A percentile compares a stretch with the other conserved stretches of the same genome.
Evolutionary conservation across 2,113 vertebrate genomes (phyloP).

Genomic region (Baryphthengus martii): DNA sequence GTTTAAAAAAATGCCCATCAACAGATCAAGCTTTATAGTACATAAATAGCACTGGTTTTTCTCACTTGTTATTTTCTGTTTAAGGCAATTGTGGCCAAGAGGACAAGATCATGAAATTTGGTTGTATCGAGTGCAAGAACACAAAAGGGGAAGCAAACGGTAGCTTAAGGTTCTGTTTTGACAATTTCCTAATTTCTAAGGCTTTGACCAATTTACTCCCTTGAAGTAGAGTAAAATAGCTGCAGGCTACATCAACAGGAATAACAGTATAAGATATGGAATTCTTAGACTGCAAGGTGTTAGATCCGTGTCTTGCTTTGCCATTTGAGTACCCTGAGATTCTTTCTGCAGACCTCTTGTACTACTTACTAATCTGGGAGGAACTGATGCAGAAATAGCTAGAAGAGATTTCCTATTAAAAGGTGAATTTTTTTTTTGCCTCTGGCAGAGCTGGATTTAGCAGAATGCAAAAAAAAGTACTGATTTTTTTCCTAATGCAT

Average conservation of each 20-base stretch:
- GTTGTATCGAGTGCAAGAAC: background rate
- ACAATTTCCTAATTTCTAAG: background rate
- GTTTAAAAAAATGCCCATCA: background rate
- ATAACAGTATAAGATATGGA: background rate
- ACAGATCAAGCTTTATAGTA: background rate
- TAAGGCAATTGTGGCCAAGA: background rate
- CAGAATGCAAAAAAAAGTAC: background rate
- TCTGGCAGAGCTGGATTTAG: background rate
- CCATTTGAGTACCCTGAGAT: background rate
- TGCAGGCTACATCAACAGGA: background rate
- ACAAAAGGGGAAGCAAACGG: background rate
- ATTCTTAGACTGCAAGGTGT: background rate
- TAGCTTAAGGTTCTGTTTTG: background rate
- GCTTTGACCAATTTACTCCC: background rate
- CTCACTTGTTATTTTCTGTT: background rate
- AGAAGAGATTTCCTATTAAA: background rate
- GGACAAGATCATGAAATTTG: background rate
- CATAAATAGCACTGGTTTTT: background rate
- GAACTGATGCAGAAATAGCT: background rate
- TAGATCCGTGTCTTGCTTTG: background rate
- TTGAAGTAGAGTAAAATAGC: background rate
- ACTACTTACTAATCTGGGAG: background rate
- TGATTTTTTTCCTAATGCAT: background rate
- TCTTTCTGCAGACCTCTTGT: background rate
- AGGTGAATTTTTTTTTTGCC: background rate